phyloP scores from a whole-genome alignment of 1,140 invertebrate genomes.

The Zeugodacus cucurbitae region DNA sequence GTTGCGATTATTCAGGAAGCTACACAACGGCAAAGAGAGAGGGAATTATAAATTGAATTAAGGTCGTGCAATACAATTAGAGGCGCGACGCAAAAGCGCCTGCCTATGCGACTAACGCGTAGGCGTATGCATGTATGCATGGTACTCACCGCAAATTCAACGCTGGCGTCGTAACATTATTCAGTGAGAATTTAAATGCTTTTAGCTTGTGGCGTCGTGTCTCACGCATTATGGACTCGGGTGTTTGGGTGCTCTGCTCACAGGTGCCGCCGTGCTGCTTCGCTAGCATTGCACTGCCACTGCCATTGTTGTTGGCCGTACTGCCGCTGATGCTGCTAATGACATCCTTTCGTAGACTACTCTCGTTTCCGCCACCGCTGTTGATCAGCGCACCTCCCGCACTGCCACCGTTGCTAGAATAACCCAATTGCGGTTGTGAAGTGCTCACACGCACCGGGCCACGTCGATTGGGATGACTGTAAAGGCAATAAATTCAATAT shows the following conservation, averaged over 20 bases:
- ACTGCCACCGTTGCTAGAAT: slow-evolving; percentile 47
- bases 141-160: slow-evolving; percentile 71
- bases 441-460: slow-evolving; percentile 56
- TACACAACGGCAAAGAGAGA: slow-evolving; percentile 52
- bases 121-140: no score
- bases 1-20: slow-evolving; percentile 75
- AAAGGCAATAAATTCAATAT: background rate
- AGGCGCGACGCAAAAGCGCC: background rate
- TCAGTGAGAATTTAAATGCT: slow-evolving; percentile 75
- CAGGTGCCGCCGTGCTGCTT: slow-evolving; percentile 56
- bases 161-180: slow-evolving; percentile 71
- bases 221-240: slow-evolving; percentile 75
- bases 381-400: background rate
- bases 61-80: background rate
- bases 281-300: background rate
- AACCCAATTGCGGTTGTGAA: slow-evolving; percentile 58
- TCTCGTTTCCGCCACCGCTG: background rate
- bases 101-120: background rate
- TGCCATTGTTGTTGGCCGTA: slow-evolving; percentile 21
- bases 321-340: slow-evolving; percentile 30
- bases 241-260: slow-evolving; percentile 77
- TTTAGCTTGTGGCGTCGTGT: slow-evolving; percentile 74
- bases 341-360: background rate
- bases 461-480: slow-evolving; percentile 61
- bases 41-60: background rate